Conservation (phyloP, 2,888 invertebrate genomes). For the Candidula unifasciata region DNA sequence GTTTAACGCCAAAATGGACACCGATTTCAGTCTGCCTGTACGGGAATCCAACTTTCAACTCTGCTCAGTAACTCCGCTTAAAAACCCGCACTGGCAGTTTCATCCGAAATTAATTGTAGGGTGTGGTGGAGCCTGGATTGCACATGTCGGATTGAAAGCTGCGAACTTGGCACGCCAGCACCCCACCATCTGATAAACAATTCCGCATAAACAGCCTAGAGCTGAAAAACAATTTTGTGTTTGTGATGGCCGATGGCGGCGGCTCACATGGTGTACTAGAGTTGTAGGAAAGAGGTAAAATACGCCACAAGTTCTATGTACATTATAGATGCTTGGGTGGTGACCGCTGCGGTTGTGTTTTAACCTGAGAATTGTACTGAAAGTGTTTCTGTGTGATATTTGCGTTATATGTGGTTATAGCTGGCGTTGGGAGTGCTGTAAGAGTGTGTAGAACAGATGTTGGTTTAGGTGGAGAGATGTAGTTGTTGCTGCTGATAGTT, state of each 20-base stretch:
- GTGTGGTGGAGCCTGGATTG: slow-evolving; percentile 16
- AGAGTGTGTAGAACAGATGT: neutral
- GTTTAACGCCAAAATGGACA: slow-evolving; percentile 21
- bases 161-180: slow-evolving; percentile 36
- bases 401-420: neutral
- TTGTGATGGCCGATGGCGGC: slow-evolving; percentile 19
- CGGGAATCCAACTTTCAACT: slow-evolving; percentile 25
- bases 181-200: slow-evolving; percentile 43
- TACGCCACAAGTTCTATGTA: neutral
- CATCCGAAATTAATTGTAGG: slow-evolving; percentile 44
- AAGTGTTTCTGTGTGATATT: neutral
- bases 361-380: no score
- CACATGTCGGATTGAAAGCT: slow-evolving; percentile 32
- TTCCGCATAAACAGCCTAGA: slow-evolving; percentile 26
- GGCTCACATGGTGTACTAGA: neutral
- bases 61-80: neutral
- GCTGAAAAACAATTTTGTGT: slow-evolving; percentile 24
- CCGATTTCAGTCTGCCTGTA: slow-evolving; percentile 5
- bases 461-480: neutral
- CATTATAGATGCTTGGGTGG: neutral
- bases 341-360: neutral
- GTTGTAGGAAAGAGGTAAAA: no score
- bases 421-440: neutral
- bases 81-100: slow-evolving; percentile 24
- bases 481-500: neutral